Conservation (phyloP, 2,113 vertebrate species). For the Pelvicachromis taeniatus region DNA sequence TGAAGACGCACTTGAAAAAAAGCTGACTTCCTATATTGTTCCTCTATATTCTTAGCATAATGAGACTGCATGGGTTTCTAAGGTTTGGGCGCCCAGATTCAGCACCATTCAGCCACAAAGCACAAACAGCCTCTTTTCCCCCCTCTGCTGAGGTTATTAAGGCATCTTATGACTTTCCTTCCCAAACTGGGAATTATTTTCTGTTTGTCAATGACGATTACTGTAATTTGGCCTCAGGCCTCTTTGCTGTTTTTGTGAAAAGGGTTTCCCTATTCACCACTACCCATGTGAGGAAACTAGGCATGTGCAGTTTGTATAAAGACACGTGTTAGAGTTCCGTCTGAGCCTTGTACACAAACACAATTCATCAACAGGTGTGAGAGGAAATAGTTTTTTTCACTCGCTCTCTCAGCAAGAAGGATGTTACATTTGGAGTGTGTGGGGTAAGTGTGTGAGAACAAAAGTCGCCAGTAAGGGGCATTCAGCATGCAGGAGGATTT, state of each 20-base stretch:
- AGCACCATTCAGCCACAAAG: conserved; percentile 6
- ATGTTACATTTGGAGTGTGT: conserved; percentile 53
- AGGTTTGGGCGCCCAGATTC: background rate
- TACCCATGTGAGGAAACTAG: conserved; percentile 8
- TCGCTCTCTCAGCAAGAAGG: conserved; percentile 30
- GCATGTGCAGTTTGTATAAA: conserved; percentile 19
- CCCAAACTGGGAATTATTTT: conserved; percentile 35
- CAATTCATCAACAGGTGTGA: conserved; percentile 68
- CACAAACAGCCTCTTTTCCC: conserved; percentile 13
- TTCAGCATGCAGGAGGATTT: conserved; percentile 55
- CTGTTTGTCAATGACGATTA: conserved; percentile 33
- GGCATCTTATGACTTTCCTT: conserved; percentile 34
- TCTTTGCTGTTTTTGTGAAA: conserved; percentile 21
- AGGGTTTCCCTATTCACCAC: conserved; percentile 35
- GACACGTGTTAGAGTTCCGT: conserved; percentile 13
- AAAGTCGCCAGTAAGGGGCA: conserved; percentile 37
- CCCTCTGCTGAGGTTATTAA: conserved; percentile 13
- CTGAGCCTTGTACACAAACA: conserved; percentile 38
- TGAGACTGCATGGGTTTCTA: background rate
- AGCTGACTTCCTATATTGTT: background rate
- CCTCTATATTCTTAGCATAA: background rate
- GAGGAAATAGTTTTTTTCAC: conserved; percentile 38
- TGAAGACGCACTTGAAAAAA: background rate
- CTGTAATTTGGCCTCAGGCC: conserved; percentile 37
- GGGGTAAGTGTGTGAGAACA: conserved; percentile 53